These are phyloP conservation scores for Tetanocera ferruginea DNA, from an alignment of 2,888 invertebrate species.

Conservation along the genomic window DNA sequence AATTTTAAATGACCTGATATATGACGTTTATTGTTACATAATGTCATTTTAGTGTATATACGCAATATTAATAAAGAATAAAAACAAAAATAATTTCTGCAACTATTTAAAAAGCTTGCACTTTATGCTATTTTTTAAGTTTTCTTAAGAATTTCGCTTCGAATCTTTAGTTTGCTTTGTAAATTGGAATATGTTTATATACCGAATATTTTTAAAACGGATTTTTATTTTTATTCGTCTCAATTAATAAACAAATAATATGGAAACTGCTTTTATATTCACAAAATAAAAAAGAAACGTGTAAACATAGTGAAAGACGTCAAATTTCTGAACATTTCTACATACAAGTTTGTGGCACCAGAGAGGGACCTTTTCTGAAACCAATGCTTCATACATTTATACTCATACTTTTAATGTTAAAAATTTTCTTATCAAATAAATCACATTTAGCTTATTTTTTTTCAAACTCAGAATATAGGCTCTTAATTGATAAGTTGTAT, in stretches of 20 bases:
- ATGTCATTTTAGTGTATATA: too few relatives aligned
- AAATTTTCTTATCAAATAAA: background rate
- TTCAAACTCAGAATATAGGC: conserved; percentile 28
- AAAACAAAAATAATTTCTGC: background rate
- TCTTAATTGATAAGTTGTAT: conserved; percentile 29
- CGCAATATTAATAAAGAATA: too few relatives aligned
- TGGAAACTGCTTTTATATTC: background rate
- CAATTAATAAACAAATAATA: background rate
- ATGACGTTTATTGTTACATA: too few relatives aligned
- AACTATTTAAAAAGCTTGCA: background rate
- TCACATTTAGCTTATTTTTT: conserved; percentile 24
- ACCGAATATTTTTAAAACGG: too few relatives aligned
- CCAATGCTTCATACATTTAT: conserved; percentile 67
- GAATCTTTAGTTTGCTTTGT: background rate
- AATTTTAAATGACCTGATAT: too few relatives aligned
- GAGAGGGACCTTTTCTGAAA: conserved; percentile 81
- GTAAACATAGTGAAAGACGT: conserved; percentile 40
- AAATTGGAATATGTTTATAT: too few relatives aligned
- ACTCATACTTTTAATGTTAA: conserved; percentile 26
- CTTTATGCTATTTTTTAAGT: background rate
- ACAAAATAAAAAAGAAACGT: conserved; percentile 27
- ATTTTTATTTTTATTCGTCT: too few relatives aligned
- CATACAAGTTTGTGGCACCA: conserved; percentile 73
- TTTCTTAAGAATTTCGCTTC: background rate
- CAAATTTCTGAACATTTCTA: conserved; percentile 45